Conservation (phyloP, 2,888 invertebrate species). For the Schizaphis graminum region DNA sequence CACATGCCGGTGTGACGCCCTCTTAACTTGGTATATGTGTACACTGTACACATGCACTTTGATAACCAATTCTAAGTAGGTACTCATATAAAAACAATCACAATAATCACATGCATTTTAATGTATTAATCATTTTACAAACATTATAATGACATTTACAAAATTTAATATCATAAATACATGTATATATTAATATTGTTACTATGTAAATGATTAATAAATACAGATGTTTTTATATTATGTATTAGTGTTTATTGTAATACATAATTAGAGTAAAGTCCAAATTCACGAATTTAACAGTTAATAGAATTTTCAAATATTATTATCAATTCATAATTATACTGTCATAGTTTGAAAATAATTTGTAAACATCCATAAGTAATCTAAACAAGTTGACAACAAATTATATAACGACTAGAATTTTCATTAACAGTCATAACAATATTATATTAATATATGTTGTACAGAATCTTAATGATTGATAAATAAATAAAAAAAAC, state of each 20-base stretch:
- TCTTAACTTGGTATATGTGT: neutral
- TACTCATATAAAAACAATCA: neutral
- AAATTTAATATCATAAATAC: neutral
- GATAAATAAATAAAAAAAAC: neutral
- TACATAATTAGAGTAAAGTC: neutral
- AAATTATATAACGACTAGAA: constrained; percentile 29
- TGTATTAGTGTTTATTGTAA: neutral
- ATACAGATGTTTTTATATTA: neutral
- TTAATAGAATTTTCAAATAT: neutral
- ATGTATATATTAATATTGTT: neutral
- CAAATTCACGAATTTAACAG: neutral
- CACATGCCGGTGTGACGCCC: no score
- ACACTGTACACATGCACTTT: neutral
- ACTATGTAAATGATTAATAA: neutral
- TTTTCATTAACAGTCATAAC: constrained; percentile 24
- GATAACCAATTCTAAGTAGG: neutral
- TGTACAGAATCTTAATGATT: neutral
- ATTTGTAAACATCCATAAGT: neutral
- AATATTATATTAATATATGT: neutral
- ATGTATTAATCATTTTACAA: neutral
- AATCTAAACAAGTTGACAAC: constrained; percentile 9
- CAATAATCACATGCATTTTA: neutral
- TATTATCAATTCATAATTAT: neutral
- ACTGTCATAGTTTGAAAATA: neutral
- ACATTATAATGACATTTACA: neutral